Conservation (phyloP, 2,797 vertebrate genomes). For the Myiotriccus ornatus region DNA sequence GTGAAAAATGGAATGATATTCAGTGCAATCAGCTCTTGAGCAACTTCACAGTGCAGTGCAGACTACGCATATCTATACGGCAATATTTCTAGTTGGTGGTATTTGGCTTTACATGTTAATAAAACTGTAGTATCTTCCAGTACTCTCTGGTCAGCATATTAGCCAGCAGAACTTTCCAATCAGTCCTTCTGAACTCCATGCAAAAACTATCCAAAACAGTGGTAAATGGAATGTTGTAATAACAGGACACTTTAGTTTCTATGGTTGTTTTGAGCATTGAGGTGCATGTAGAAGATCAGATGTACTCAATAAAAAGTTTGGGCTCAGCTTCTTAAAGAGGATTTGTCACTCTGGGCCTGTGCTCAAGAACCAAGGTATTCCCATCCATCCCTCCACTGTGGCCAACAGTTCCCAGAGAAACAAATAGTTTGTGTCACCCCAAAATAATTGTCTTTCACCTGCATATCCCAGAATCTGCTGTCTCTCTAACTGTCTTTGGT, state of each 20-base stretch:
- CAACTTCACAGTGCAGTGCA: not conserved
- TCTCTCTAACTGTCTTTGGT: not conserved
- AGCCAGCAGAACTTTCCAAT: not conserved
- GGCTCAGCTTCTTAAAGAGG: not conserved
- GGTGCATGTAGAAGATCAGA: not conserved
- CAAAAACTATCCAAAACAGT: not conserved
- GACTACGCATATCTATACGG: not conserved
- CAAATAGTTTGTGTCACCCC: not conserved
- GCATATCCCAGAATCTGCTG: not conserved
- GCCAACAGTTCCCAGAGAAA: not conserved
- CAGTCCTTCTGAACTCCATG: not conserved
- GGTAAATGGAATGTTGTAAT: not conserved
- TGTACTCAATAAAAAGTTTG: not conserved
- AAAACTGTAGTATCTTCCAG: not conserved
- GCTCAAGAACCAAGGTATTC: not conserved
- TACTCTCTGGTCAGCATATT: not conserved
- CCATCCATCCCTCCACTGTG: not conserved
- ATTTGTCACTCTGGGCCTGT: not conserved
- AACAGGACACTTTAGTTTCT: not conserved
- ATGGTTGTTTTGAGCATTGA: not conserved
- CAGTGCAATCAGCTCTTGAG: not conserved
- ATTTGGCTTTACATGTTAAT: not conserved
- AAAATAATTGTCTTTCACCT: not conserved
- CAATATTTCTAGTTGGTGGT: not conserved
- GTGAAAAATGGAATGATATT: not conserved